Conservation (phyloP, 2,888 invertebrate genomes). For the Baccha elongata region DNA sequence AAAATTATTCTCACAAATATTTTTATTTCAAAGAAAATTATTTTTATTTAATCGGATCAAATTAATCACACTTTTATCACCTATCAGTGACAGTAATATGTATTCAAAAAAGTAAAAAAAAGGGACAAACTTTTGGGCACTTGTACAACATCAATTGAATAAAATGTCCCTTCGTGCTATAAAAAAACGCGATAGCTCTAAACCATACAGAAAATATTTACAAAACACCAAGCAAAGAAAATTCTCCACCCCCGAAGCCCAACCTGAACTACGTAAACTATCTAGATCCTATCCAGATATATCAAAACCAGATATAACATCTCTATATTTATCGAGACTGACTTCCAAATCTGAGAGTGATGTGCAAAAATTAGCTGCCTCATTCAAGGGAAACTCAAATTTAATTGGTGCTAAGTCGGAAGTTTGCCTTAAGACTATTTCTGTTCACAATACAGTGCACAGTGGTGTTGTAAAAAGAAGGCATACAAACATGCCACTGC, state of each 20-base stretch:
- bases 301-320: conserved; percentile 41
- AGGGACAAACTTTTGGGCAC: too few species aligned
- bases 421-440: conserved; percentile 81
- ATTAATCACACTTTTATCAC: background rate
- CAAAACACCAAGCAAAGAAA: conserved; percentile 67
- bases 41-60: conserved; percentile 1
- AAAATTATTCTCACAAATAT: background rate
- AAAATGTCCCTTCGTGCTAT: conserved; percentile 81
- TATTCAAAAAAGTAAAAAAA: conserved; percentile 45
- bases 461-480: conserved; percentile 73
- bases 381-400: conserved; percentile 75
- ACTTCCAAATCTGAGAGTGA: conserved; percentile 80
- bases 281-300: conserved; percentile 63
- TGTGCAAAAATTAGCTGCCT: conserved; percentile 76
- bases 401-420: conserved; percentile 81
- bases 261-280: conserved; percentile 45
- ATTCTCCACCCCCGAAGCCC: conserved; percentile 56
- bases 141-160: conserved; percentile 60
- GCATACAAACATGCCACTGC: conserved; percentile 52
- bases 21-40: too few species aligned
- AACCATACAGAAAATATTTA: conserved; percentile 67
- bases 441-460: conserved; percentile 77
- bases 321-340: conserved; percentile 44
- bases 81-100: too few species aligned
- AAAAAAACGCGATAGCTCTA: conserved; percentile 79